Conservation (phyloP, 2,113 vertebrate species). For the Corydoras maculifer region DNA sequence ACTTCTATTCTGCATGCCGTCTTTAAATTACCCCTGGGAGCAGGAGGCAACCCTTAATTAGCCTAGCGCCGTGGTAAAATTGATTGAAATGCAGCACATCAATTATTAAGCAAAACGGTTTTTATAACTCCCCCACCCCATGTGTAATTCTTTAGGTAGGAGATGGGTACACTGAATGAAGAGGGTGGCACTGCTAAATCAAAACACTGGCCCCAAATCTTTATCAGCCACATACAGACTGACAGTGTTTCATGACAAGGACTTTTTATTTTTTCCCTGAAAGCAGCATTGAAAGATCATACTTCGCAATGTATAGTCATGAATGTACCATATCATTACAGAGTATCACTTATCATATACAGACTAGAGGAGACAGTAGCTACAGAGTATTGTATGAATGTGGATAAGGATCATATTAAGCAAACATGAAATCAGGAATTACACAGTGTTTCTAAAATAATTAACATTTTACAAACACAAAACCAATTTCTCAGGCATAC, state of each 20-base stretch:
- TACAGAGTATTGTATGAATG: too few relatives aligned
- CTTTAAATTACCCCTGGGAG: conserved; percentile 86
- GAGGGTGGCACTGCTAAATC: conserved; percentile 46
- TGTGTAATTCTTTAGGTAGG: conserved; percentile 58
- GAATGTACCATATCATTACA: too few relatives aligned
- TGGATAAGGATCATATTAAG: too few relatives aligned
- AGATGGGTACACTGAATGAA: conserved; percentile 44
- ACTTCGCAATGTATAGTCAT: too few relatives aligned
- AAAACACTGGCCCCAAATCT: conserved; percentile 22
- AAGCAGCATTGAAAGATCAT: too few relatives aligned
- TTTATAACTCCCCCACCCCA: conserved; percentile 58
- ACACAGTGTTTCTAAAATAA: too few relatives aligned
- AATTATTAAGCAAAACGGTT: conserved; percentile 77
- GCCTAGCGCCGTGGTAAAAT: conserved; percentile 79
- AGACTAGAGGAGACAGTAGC: too few relatives aligned
- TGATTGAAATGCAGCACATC: conserved; percentile 87
- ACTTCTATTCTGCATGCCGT: conserved; percentile 64
- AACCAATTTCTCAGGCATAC: too few relatives aligned
- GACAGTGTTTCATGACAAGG: neutral
- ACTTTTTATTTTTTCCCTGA: neutral
- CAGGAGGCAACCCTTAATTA: conserved; percentile 93
- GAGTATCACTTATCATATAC: too few relatives aligned
- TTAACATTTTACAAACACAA: too few relatives aligned
- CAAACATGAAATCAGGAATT: too few relatives aligned
- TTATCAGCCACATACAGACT: neutral